phyloP scores from a whole-genome alignment of 2,888 invertebrate species.

The Leucophenga maculata region DNA sequence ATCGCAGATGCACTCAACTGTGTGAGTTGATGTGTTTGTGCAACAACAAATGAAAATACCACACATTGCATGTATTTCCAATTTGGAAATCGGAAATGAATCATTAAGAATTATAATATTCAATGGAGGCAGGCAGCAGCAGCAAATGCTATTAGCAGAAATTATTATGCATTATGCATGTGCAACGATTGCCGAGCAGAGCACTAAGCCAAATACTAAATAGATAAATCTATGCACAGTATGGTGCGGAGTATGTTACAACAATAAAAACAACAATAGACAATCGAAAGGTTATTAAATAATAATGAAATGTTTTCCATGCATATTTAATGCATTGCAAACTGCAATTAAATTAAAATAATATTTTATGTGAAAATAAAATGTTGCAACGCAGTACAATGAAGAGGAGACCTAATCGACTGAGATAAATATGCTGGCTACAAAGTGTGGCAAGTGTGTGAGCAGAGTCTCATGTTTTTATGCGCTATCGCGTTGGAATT shows the following conservation, averaged over 20 bases:
- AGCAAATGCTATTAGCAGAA: conserved; percentile 46
- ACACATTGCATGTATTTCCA: neutral
- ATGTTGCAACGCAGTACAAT: neutral
- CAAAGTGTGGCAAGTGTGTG: too few relatives aligned
- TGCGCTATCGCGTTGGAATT: neutral
- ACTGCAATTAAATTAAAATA: conserved; percentile 54
- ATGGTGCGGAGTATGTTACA: neutral
- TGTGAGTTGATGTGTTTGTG: neutral
- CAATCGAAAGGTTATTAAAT: conserved; percentile 26
- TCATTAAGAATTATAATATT: too few relatives aligned
- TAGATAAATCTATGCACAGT: neutral
- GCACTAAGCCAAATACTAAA: neutral
- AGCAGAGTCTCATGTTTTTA: neutral
- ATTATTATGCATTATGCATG: conserved; percentile 40
- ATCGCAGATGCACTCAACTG: conserved; percentile 37
- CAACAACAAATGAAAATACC: too few relatives aligned
- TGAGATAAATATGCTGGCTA: too few relatives aligned
- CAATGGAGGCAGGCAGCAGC: conserved; percentile 28
- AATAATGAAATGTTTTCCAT: neutral
- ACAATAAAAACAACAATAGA: conserved; percentile 48
- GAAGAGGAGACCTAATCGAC: too few relatives aligned
- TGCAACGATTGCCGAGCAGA: neutral
- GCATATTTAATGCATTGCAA: conserved; percentile 41
- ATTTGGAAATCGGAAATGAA: conserved; percentile 28
- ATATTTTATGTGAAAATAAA: conserved; percentile 15